Evolutionary conservation across 92 coral and sea anemone genomes (phyloP), one percentile per base, ranked within the genome.

Genomic region (Porites cylindrica): DNA sequence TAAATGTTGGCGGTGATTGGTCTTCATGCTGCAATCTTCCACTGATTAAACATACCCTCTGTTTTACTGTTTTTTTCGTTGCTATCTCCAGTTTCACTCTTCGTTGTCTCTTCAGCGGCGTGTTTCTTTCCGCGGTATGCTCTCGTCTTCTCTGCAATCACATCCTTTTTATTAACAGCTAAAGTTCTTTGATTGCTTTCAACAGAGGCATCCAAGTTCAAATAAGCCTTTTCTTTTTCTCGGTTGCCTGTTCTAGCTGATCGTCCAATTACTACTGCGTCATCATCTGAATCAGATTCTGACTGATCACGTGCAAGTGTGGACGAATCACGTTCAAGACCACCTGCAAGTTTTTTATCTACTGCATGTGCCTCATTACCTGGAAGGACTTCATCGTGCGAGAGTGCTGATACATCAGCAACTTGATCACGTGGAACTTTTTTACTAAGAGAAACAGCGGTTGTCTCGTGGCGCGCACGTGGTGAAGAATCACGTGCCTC

Each of bases 211-310:
- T 56, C 63, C 23, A 59, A 52, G 50, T 5, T 53, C 32, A 70
- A 23, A 11, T 16, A 64, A 72, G 59, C 21, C 13, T 19, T 32
- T 71, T 58, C 72, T 13, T 72, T 43, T 51, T 62, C 61, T 70
- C 68, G 70, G 64, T 14, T 77, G 14, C 24, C 65, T 72, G 64
- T 71, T 64, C 60, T 66, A 70, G 72, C 66, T 64, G 95, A 75
- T 23, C 91, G 86, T 60, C 98, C 96, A 61, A 94, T 91, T 69
- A 94, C 94, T 70, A 96, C 91, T 69, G 77, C 92, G 59, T 89
- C 98, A 65, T 92, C 96, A 64, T 91, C 98, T 14, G 96, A 93
- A 56, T 94, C 98, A 51, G 82, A 88, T 8, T 91, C 98, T 65
- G 94, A 88, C 72, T 65, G 77, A 12, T n/a, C 88, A 63, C 76